Conservation (phyloP, 64 coral and sea anemone genomes). For the Astreopora myriophthalma region DNA sequence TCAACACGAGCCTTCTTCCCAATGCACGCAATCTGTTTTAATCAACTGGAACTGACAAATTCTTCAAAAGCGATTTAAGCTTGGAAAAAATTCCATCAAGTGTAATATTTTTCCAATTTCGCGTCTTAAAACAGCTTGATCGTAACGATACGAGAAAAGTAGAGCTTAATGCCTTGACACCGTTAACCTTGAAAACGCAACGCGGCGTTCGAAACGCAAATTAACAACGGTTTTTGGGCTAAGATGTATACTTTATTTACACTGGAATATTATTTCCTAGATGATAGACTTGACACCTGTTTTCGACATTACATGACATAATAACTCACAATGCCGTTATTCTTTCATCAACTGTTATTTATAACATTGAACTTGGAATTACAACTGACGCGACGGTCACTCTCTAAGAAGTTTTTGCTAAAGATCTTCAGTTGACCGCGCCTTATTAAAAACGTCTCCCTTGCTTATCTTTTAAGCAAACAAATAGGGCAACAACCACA, state of each 20-base stretch:
- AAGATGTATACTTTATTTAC: slow-evolving; percentile 52
- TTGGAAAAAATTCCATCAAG: background rate
- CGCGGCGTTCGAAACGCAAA: too few species aligned
- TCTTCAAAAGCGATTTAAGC: background rate
- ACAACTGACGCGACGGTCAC: slow-evolving; percentile 36
- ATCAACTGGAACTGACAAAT: background rate
- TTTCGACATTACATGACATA: background rate
- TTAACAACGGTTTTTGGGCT: too few species aligned
- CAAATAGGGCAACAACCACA: background rate
- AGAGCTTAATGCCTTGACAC: background rate
- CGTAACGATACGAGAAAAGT: background rate
- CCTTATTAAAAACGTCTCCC: background rate
- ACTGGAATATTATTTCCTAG: background rate
- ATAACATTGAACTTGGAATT: background rate
- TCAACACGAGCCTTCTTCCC: background rate
- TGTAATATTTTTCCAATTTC: background rate
- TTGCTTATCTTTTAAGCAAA: slow-evolving; percentile 2
- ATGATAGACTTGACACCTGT: background rate
- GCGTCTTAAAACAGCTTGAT: background rate
- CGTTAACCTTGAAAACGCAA: background rate
- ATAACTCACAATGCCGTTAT: background rate
- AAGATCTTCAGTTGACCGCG: slow-evolving; percentile 20
- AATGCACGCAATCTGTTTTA: slow-evolving; percentile 24
- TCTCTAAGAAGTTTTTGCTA: slow-evolving; percentile 31
- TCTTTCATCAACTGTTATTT: slow-evolving; percentile 26